Evolutionary conservation across 2,888 invertebrate species (phyloP).

Genomic region (Hirtodrosophila alboralis): DNA sequence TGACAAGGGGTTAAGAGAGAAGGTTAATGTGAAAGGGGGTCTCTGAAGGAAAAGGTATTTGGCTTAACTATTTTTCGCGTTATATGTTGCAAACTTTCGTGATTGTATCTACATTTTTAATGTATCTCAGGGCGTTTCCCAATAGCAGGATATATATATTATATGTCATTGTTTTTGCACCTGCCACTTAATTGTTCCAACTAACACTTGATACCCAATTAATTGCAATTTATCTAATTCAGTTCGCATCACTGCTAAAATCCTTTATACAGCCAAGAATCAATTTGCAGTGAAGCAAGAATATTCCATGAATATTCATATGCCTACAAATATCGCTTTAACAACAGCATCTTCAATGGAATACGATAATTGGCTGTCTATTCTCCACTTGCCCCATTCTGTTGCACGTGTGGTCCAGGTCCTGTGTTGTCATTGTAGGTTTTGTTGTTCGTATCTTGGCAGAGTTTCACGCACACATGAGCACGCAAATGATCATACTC

Average conservation of each 20-base stretch:
- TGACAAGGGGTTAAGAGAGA: not conserved
- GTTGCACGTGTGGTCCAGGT: constrained; percentile 2
- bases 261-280: constrained; percentile 3
- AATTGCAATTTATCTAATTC: constrained; percentile 31
- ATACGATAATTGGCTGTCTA: constrained; percentile 17
- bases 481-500: constrained; percentile 54
- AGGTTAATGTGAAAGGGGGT: not conserved
- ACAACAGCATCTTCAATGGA: not conserved
- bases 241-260: constrained; percentile 7
- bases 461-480: constrained; percentile 53
- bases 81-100: constrained; percentile 3
- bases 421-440: constrained; percentile 18
- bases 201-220: constrained; percentile 36
- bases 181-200: constrained; percentile 27
- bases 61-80: constrained; percentile 11
- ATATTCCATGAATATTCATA: constrained; percentile 41
- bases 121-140: not conserved
- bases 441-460: constrained; percentile 36
- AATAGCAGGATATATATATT: not conserved
- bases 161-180: not conserved
- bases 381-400: constrained; percentile 7
- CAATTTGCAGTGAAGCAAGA: constrained; percentile 10
- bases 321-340: constrained; percentile 1
- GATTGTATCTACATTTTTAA: constrained; percentile 10
- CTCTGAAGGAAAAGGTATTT: not conserved